Evolutionary conservation across 2,888 invertebrate species (phyloP).

Genomic region (Thyatira batis): DNA sequence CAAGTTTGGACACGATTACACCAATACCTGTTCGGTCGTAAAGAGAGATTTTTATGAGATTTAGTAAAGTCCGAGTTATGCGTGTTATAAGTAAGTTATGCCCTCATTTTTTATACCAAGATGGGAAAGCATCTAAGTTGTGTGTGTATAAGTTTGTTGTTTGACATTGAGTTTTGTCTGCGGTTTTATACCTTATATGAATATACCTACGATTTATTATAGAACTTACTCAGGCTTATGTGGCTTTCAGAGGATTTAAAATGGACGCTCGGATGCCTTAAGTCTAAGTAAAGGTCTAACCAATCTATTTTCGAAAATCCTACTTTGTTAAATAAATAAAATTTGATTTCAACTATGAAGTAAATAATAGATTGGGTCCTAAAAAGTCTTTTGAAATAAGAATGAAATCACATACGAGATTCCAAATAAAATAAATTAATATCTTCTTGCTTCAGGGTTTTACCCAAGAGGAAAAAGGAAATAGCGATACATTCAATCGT

Average conservation of each 20-base stretch:
- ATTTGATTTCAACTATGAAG: too few relatives aligned
- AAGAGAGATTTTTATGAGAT: not conserved
- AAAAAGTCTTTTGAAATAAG: too few relatives aligned
- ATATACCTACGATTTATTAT: too few relatives aligned
- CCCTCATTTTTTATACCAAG: not conserved
- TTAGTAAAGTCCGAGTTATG: not conserved
- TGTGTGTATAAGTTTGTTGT: not conserved
- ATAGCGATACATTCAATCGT: not conserved
- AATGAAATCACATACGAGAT: too few relatives aligned
- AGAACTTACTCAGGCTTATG: too few relatives aligned
- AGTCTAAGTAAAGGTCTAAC: not conserved
- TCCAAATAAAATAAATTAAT: too few relatives aligned
- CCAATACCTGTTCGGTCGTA: not conserved
- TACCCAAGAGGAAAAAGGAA: not conserved
- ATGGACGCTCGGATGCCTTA: not conserved
- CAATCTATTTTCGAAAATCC: too few relatives aligned
- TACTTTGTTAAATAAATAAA: too few relatives aligned
- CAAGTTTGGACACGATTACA: not conserved
- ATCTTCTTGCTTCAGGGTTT: not conserved
- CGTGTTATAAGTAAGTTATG: not conserved
- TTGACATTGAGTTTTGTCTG: not conserved
- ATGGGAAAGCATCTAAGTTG: not conserved
- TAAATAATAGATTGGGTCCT: too few relatives aligned
- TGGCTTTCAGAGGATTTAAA: not conserved
- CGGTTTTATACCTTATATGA: too few relatives aligned